Conservation (phyloP, 2,888 invertebrate species). For the Latrodectus elegans region DNA sequence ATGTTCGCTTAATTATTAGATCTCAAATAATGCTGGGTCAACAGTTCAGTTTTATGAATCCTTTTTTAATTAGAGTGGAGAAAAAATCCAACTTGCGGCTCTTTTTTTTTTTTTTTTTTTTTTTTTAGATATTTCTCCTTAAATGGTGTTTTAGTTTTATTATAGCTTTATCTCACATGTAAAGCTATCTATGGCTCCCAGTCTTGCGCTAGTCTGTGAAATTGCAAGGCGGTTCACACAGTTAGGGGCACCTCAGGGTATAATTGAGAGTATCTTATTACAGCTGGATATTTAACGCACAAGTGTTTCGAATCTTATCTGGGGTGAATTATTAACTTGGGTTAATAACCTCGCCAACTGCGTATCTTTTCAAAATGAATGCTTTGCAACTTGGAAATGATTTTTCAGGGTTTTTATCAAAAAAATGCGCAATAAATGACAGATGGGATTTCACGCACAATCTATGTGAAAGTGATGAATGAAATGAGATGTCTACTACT, state of each 20-base stretch:
- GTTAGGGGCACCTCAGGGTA: slow-evolving; percentile 37
- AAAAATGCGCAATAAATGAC: background rate
- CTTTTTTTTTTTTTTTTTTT: slow-evolving; percentile 9
- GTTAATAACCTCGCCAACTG: slow-evolving; percentile 43
- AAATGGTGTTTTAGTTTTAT: slow-evolving; percentile 3
- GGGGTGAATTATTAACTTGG: slow-evolving; percentile 32
- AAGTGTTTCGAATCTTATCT: slow-evolving; percentile 51
- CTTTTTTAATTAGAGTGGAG: slow-evolving; percentile 39
- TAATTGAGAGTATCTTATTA: slow-evolving; percentile 19
- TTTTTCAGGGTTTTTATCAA: background rate
- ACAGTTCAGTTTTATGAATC: slow-evolving; percentile 24
- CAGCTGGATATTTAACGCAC: slow-evolving; percentile 13
- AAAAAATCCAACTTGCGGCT: slow-evolving; percentile 1
- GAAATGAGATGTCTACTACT: no score
- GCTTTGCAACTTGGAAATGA: background rate
- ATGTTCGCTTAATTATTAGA: slow-evolving; percentile 12
- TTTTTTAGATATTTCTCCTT: slow-evolving; percentile 14
- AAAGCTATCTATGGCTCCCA: slow-evolving; percentile 10
- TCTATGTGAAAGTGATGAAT: background rate
- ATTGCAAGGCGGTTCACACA: slow-evolving; percentile 31
- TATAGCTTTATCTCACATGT: background rate
- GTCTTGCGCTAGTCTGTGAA: slow-evolving; percentile 26
- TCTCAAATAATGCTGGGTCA: background rate
- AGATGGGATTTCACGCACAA: background rate
- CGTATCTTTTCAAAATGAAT: background rate